Conservation (phyloP, 2,113 vertebrate species). For the Hystrix cristata region DNA sequence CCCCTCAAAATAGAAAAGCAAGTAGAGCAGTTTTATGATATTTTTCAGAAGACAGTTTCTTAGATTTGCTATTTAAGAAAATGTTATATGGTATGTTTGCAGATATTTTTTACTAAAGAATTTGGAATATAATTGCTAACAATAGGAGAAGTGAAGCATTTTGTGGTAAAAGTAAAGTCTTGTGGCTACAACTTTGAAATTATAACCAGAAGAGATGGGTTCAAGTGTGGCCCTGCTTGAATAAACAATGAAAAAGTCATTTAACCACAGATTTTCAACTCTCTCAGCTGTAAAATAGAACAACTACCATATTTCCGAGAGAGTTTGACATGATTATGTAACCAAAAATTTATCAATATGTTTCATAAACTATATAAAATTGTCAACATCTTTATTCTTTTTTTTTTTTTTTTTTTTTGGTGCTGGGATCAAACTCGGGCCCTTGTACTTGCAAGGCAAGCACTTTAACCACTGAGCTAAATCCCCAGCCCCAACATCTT, state of each 20-base stretch:
- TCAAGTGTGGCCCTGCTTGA: not conserved
- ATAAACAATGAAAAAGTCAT: not conserved
- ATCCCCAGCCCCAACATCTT: not conserved
- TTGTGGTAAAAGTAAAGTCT: not conserved
- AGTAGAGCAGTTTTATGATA: not conserved
- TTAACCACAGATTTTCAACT: not conserved
- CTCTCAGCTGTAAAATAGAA: constrained; percentile 1
- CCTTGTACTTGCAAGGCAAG: too few relatives aligned
- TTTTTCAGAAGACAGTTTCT: constrained; percentile 26
- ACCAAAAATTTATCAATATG: not conserved
- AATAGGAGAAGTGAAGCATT: not conserved
- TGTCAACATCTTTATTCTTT: not conserved
- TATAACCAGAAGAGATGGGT: not conserved
- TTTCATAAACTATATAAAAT: not conserved
- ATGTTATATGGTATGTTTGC: constrained; percentile 14
- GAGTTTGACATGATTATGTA: not conserved
- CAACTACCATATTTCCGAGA: not conserved
- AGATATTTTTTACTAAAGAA: not conserved
- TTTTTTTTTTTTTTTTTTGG: too few relatives aligned
- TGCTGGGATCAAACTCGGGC: too few relatives aligned
- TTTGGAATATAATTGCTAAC: constrained; percentile 41
- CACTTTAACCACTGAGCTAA: too few relatives aligned
- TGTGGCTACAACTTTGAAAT: not conserved
- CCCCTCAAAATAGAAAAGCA: constrained; percentile 26
- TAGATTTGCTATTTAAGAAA: constrained; percentile 29